phyloP scores from a whole-genome alignment of 1,140 invertebrate genomes.

The Caerostris extrusa region DNA sequence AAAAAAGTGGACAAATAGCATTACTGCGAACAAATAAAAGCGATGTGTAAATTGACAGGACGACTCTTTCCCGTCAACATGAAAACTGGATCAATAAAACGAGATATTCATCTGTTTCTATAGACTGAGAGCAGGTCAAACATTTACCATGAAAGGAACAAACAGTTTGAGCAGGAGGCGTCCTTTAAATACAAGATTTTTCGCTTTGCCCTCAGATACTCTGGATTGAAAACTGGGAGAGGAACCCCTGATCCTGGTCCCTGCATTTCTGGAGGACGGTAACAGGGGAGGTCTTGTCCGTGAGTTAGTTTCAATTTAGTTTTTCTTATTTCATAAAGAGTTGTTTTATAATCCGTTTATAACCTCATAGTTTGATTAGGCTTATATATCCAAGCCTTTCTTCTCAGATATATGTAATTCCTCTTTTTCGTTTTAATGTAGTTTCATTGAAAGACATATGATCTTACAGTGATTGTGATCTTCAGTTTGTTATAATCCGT shows the following conservation, averaged over 20 bases:
- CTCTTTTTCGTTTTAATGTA: too few species aligned
- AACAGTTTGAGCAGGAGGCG: conserved; percentile 77
- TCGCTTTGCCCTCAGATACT: conserved; percentile 56
- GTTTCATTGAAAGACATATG: too few species aligned
- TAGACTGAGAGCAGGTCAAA: conserved; percentile 76
- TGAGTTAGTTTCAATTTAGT: neutral
- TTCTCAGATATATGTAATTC: neutral
- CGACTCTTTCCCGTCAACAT: conserved; percentile 74
- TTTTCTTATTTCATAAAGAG: neutral
- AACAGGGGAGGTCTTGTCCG: neutral
- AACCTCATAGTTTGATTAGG: neutral
- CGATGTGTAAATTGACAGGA: conserved; percentile 74
- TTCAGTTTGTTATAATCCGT: too few species aligned
- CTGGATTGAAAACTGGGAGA: conserved; percentile 59
- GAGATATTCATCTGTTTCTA: conserved; percentile 78
- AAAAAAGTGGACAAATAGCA: conserved; percentile 75
- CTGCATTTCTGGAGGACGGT: conserved; percentile 4
- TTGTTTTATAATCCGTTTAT: neutral
- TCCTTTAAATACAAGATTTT: conserved; percentile 74
- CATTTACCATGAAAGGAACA: conserved; percentile 76
- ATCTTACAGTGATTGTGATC: too few species aligned
- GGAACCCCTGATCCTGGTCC: conserved; percentile 34
- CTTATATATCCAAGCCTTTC: neutral
- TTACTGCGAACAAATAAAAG: conserved; percentile 76
- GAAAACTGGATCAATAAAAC: conserved; percentile 77